Base-by-base conservation (phyloP, 2,888 invertebrate species). In the Aethes cnicana region DNA sequence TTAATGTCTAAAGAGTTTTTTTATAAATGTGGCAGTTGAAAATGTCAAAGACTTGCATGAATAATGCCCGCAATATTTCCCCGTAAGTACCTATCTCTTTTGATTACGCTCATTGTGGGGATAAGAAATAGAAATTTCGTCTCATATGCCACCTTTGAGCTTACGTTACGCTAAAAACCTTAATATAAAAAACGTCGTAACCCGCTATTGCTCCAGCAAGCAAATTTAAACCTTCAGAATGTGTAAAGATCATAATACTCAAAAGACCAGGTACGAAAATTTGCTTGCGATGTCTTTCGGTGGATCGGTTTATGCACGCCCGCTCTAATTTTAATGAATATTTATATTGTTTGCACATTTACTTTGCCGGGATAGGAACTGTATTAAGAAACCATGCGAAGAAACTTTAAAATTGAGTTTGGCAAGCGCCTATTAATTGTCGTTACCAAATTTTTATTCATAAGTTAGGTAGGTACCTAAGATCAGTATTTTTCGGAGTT, bases 1-100 rank as follows among this genome's bases (percentile, higher is more conserved):
- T n/a, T n/a, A 2, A 26, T 26, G 9, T 4, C n/a, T 26, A 26
- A 28, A 28, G 11, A 4, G 1, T 72, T 72, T 66, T 69, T 64
- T 67, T 70, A 73, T 77, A 75, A 84, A 84, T 82, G 72, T 75
- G 81, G 76, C 77, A 80, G 70, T 64, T 64, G 69, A 72, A 78
- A 77, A 80, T 81, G 83, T 84, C 83, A 84, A 81, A 84, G 77
- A 74, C 63, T 60, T 53, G 52, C 53, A 55, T 82, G 81, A 83
- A 73, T 83, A 80, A 86, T 84, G 81, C 65, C 77, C 69, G 70
- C 72, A 78, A 87, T 85, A 86, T 85, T 84, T 85, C 68, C 72
- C 63, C 79, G 77, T 83, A 86, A 86, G 83, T 85, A 70, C 63
- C n/a, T n/a, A n/a, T 59, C 65, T 59, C 69, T 52, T 48, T 57